Evolutionary conservation across 2,888 invertebrate genomes (phyloP).

Genomic region (Drosophila formosana): DNA sequence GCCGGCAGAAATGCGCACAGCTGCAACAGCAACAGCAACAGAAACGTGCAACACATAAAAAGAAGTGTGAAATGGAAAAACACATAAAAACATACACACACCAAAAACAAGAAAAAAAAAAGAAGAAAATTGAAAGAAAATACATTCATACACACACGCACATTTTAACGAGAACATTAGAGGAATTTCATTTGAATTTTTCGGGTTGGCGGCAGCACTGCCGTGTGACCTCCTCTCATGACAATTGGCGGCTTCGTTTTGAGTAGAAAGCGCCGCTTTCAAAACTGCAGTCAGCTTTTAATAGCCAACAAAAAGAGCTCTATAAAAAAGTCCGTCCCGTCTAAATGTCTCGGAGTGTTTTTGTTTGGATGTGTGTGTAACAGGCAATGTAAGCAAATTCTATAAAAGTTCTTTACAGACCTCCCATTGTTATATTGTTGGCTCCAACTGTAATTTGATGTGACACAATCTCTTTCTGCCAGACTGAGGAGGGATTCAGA

Average conservation of each 20-base stretch:
- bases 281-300: conserved; percentile 22
- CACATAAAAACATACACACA: conserved; percentile 53
- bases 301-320: neutral
- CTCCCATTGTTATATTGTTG: conserved; percentile 34
- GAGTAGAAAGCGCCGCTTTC: conserved; percentile 40
- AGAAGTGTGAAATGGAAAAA: conserved; percentile 75
- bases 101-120: conserved; percentile 7
- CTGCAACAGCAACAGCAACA: conserved; percentile 58
- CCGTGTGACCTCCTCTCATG: conserved; percentile 23
- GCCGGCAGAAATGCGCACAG: conserved; percentile 63
- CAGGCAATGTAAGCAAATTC: conserved; percentile 39
- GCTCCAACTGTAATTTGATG: conserved; percentile 51
- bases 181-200: conserved; percentile 50
- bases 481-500: conserved; percentile 29
- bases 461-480: conserved; percentile 57
- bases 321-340: neutral
- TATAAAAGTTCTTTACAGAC: conserved; percentile 41
- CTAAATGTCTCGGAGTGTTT: neutral
- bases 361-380: neutral
- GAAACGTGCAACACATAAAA: conserved; percentile 58
- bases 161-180: conserved; percentile 49
- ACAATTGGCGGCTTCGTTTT: conserved; percentile 21
- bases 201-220: conserved; percentile 44
- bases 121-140: conserved; percentile 35
- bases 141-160: conserved; percentile 26